Percentiles rank a stretch among this genome's conserved stretches.
Conservation (phyloP, 1,140 invertebrate genomes). For the Saccostrea echinata region DNA sequence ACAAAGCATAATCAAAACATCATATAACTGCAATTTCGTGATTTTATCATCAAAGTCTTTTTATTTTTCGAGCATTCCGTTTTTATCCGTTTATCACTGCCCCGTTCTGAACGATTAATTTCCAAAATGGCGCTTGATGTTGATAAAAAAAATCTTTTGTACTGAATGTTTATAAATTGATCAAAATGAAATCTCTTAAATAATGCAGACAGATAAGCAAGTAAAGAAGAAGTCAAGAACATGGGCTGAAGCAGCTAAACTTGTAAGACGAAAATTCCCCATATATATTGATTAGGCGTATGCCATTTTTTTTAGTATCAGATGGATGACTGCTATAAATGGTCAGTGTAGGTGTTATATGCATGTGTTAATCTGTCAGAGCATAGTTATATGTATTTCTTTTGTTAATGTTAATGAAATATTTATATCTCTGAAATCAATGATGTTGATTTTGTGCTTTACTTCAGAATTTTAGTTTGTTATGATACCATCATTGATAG, state of each 20-base stretch:
- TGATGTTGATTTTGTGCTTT: no score
- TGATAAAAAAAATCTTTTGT: conserved; percentile 47
- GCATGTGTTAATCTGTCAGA: no score
- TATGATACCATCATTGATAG: no score
- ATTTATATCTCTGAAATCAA: no score
- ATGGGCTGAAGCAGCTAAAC: conserved; percentile 77
- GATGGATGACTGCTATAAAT: background rate
- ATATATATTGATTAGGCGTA: background rate
- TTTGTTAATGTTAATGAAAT: no score
- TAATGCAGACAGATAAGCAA: conserved; percentile 73
- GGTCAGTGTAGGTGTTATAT: no score
- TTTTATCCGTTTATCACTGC: background rate
- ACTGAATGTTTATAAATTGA: conserved; percentile 5
- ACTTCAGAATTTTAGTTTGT: no score
- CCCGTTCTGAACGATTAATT: conserved; percentile 1
- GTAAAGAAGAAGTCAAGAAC: conserved; percentile 74
- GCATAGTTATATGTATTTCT: no score
- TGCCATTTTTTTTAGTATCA: background rate
- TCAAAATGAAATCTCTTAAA: conserved; percentile 46
- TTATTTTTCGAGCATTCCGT: background rate
- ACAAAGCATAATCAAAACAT: no score
- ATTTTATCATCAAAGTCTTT: background rate
- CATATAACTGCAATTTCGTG: no score
- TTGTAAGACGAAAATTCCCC: conserved; percentile 64
- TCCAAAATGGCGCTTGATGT: conserved; percentile 67